Conservation (phyloP, 1,140 invertebrate genomes). For the Oryzaephilus surinamensis region DNA sequence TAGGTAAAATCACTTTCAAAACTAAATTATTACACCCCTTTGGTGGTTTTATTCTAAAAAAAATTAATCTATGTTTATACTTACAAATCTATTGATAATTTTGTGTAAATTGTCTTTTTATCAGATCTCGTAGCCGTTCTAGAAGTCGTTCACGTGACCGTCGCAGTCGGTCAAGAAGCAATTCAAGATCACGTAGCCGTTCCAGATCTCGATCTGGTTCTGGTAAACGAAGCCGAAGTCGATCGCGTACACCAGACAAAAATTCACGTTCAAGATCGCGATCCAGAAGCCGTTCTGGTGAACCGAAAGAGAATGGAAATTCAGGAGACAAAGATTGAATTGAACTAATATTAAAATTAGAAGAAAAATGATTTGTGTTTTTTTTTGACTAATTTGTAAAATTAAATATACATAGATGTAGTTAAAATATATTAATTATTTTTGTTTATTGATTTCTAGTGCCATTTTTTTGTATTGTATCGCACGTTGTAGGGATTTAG, state of each 20-base stretch:
- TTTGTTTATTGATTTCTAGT: no score
- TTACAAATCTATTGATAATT: constrained; percentile 2
- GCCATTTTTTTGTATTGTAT: no score
- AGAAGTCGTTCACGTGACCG: constrained; percentile 35
- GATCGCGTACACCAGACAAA: constrained; percentile 33
- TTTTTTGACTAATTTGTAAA: background rate
- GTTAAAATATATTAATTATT: no score
- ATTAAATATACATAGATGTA: background rate
- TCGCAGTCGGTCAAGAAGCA: constrained; percentile 33
- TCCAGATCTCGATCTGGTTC: constrained; percentile 20
- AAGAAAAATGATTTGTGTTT: constrained; percentile 3
- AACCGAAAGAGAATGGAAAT: constrained; percentile 21
- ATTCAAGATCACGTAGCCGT: constrained; percentile 33
- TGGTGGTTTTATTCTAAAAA: constrained; percentile 2
- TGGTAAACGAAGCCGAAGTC: constrained; percentile 22
- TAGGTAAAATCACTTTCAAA: no score
- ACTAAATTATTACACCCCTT: no score
- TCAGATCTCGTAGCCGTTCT: constrained; percentile 42
- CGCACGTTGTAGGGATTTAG: no score
- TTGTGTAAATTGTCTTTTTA: constrained; percentile 14
- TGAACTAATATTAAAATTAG: constrained; percentile 2
- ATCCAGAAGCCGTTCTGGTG: constrained; percentile 20
- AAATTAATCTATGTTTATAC: background rate
- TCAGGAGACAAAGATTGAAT: constrained; percentile 7
- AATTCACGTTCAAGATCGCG: constrained; percentile 27